Conservation (phyloP, 2,113 vertebrate genomes). For the Phocoena phocoena region DNA sequence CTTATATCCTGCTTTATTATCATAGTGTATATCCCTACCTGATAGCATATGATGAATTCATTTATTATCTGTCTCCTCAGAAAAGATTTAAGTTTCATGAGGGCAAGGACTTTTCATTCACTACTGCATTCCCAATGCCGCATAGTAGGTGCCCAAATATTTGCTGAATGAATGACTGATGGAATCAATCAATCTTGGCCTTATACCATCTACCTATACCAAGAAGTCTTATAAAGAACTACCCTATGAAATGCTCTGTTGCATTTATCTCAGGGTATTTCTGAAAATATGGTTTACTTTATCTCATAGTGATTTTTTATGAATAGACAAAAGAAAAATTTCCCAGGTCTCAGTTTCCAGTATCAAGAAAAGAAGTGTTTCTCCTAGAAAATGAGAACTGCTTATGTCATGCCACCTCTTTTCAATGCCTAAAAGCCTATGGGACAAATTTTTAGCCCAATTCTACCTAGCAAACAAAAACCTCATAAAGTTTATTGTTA, state of each 20-base stretch:
- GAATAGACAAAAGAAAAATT: background rate
- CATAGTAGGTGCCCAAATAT: background rate
- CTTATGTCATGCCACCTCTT: background rate
- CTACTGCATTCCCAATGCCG: background rate
- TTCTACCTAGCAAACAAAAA: conserved; percentile 48
- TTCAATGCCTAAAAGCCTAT: background rate
- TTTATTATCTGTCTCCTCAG: conserved; percentile 21
- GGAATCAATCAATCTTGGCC: conserved; percentile 1
- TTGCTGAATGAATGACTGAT: conserved; percentile 34
- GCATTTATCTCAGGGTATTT: background rate
- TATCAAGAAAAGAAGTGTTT: background rate
- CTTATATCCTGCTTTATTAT: conserved; percentile 25
- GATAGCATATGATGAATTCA: background rate
- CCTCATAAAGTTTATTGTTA: background rate
- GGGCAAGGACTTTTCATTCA: background rate
- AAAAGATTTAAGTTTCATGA: background rate
- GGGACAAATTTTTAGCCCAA: background rate
- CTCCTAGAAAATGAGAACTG: background rate
- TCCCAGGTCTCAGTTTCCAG: background rate
- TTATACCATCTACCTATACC: conserved; percentile 19
- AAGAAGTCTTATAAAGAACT: conserved; percentile 18
- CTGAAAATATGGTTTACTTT: conserved; percentile 7
- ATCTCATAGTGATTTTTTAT: background rate
- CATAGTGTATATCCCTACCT: background rate
- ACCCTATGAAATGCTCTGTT: background rate